Evolutionary conservation across 92 coral and sea anemone genomes (phyloP).

Genomic region (Umimayanthus kanabou): DNA sequence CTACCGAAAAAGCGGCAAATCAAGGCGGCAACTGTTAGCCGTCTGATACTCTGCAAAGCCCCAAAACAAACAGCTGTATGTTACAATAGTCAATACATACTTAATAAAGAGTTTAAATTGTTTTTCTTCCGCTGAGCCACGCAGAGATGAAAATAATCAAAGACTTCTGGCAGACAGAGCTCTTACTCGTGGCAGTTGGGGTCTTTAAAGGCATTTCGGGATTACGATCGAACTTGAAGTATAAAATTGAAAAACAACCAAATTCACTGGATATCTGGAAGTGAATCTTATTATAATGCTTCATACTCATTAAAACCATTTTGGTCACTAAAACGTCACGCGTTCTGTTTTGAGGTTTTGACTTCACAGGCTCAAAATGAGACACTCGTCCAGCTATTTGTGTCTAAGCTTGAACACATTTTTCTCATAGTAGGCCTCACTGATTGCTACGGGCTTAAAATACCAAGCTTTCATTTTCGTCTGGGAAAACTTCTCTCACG

Average conservation of each 20-base stretch:
- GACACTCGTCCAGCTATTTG: background rate
- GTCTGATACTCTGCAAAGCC: background rate
- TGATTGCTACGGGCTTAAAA: background rate
- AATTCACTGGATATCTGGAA: background rate
- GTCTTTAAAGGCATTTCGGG: background rate
- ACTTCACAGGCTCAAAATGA: background rate
- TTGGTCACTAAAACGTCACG: background rate
- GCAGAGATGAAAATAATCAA: conserved; percentile 29
- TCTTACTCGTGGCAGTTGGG: background rate
- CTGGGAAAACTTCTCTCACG: conserved; percentile 5
- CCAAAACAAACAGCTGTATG: background rate
- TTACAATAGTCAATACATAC: background rate
- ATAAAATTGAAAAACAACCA: background rate
- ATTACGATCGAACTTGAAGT: background rate
- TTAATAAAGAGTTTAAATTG: background rate
- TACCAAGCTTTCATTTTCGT: background rate
- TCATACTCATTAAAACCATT: background rate
- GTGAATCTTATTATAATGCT: background rate
- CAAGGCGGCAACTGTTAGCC: background rate
- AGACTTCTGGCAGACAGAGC: background rate
- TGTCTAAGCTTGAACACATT: background rate
- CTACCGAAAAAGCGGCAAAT: background rate
- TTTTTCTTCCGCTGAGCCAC: background rate
- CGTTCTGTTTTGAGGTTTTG: background rate
- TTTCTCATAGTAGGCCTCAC: background rate